Conservation (phyloP, 2,113 vertebrate genomes). For the Patagioenas fasciata region DNA sequence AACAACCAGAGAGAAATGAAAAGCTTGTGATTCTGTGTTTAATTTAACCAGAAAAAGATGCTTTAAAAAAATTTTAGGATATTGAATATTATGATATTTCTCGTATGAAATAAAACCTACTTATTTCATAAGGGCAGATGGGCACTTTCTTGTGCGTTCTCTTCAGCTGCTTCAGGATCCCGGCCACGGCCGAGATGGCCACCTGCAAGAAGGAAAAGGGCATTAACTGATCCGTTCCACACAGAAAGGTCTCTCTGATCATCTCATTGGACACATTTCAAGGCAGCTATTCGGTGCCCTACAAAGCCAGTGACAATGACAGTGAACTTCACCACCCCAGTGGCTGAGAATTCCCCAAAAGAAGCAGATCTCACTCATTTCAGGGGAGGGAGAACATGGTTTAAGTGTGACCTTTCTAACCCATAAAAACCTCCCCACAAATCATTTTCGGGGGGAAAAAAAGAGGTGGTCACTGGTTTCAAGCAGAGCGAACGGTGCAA, state of each 20-base stretch:
- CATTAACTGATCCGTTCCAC: background rate
- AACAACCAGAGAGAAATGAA: background rate
- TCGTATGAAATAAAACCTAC: slow-evolving; percentile 72
- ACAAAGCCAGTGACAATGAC: background rate
- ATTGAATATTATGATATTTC: background rate
- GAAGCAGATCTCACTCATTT: background rate
- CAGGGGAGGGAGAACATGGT: background rate
- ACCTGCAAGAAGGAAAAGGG: slow-evolving; percentile 75
- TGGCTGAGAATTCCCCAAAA: background rate
- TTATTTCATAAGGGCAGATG: slow-evolving; percentile 86
- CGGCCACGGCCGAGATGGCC: slow-evolving; percentile 93
- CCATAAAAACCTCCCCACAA: background rate
- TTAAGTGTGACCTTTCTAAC: background rate
- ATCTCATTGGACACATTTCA: background rate
- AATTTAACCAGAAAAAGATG: background rate
- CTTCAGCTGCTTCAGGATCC: slow-evolving; percentile 95
- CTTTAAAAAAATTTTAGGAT: background rate
- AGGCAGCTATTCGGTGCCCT: background rate
- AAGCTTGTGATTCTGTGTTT: background rate
- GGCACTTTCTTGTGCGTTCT: slow-evolving; percentile 89
- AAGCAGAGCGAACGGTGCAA: background rate
- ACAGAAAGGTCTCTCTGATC: background rate
- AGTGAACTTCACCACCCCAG: background rate
- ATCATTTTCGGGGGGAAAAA: background rate
- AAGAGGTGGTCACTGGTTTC: background rate